Evolutionary conservation across 2,113 vertebrate species (phyloP).

Genomic region (Glaucomys volans): DNA sequence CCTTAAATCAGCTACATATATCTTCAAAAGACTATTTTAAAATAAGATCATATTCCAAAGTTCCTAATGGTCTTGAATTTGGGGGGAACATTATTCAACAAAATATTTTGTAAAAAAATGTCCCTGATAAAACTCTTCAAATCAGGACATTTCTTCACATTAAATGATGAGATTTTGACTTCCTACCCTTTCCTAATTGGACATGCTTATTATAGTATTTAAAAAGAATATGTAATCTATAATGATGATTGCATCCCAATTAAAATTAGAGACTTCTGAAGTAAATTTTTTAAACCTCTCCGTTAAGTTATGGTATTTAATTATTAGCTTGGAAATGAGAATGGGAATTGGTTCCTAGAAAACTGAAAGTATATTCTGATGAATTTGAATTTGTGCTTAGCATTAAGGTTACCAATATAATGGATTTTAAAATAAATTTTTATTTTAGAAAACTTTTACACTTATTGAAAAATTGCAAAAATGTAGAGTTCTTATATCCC

Average conservation of each 20-base stretch:
- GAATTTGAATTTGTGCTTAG: constrained; percentile 25
- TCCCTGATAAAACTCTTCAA: constrained; percentile 15
- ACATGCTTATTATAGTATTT: neutral
- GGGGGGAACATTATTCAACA: neutral
- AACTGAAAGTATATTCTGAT: neutral
- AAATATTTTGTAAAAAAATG: neutral
- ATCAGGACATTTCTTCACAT: constrained; percentile 31
- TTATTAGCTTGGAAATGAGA: constrained; percentile 73
- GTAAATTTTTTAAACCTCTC: constrained; percentile 53
- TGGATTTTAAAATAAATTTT: neutral
- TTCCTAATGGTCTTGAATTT: neutral
- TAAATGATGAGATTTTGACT: constrained; percentile 38
- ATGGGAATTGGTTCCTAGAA: neutral
- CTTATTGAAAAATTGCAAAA: neutral
- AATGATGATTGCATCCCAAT: neutral
- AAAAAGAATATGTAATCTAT: neutral
- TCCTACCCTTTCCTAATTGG: neutral
- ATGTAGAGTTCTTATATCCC: neutral
- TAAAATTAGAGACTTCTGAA: constrained; percentile 52
- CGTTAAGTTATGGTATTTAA: constrained; percentile 63
- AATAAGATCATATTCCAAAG: neutral
- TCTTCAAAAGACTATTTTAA: constrained; percentile 19
- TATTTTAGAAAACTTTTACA: neutral
- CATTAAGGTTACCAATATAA: neutral
- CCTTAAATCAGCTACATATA: neutral